A percentile compares a stretch with the other conserved stretches of the same genome.
These are phyloP conservation scores for Epizoanthus stellaris DNA, from an alignment of 92 coral and sea anemone species.

Conservation along the genomic window DNA sequence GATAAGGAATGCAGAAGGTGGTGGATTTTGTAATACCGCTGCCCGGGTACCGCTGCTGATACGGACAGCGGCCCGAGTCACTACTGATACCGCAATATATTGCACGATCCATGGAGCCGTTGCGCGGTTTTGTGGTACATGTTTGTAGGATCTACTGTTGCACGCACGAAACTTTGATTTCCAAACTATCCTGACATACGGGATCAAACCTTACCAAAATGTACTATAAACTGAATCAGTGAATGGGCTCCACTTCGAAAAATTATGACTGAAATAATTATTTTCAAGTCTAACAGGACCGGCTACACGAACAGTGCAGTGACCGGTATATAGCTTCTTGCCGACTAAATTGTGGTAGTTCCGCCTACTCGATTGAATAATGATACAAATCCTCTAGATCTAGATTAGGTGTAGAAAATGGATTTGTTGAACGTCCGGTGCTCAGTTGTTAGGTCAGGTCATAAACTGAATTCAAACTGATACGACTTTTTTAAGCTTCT, in stretches of 20 bases:
- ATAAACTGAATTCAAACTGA: too few species aligned
- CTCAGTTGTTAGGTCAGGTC: neutral
- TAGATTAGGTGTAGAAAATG: constrained; percentile 13
- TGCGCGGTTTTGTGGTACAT: constrained; percentile 6
- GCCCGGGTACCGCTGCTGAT: neutral
- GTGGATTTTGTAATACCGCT: neutral
- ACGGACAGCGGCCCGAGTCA: neutral
- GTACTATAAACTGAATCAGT: too few species aligned
- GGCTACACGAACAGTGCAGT: neutral
- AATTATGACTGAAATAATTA: too few species aligned
- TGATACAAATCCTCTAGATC: neutral
- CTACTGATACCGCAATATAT: too few species aligned
- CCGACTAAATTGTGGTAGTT: neutral
- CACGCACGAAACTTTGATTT: neutral
- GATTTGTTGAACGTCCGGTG: neutral
- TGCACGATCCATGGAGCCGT: neutral
- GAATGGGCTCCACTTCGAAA: too few species aligned
- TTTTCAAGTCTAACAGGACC: neutral
- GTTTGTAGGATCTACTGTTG: neutral
- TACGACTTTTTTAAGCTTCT: too few species aligned
- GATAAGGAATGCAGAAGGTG: neutral
- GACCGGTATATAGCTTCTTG: neutral
- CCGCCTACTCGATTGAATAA: neutral
- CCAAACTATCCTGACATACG: too few species aligned
- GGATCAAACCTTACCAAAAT: neutral